Percentiles rank a stretch among this genome's conserved stretches.
phyloP scores from a whole-genome alignment of 2,797 vertebrate species.

The Garrulus glandarius region DNA sequence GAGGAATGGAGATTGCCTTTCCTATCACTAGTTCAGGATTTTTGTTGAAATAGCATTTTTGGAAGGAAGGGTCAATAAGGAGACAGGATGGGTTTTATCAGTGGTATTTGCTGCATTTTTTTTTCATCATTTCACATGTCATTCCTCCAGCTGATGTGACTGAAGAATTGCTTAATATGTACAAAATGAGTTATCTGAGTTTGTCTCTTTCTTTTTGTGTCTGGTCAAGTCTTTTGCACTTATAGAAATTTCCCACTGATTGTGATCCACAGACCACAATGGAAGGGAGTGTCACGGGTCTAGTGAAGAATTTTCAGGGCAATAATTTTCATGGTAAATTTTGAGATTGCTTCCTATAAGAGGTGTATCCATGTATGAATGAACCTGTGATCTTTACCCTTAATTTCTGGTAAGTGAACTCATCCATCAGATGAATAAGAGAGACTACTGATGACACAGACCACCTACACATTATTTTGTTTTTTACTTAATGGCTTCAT shows the following conservation, averaged over 20 bases:
- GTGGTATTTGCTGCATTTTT: not conserved
- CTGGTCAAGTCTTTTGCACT: not conserved
- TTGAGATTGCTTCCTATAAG: not conserved
- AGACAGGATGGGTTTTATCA: not conserved
- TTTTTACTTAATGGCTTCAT: not conserved
- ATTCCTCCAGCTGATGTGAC: not conserved
- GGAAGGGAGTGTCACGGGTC: not conserved
- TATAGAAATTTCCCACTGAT: not conserved
- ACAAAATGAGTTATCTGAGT: not conserved
- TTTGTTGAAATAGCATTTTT: not conserved
- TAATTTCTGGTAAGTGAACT: not conserved
- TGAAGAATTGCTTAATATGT: not conserved
- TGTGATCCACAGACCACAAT: not conserved
- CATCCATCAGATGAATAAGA: not conserved
- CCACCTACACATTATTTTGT: accelerated
- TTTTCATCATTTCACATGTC: not conserved
- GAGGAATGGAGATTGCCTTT: not conserved
- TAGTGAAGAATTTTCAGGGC: not conserved
- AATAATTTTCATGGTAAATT: not conserved
- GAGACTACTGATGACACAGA: not conserved
- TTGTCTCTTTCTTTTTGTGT: not conserved
- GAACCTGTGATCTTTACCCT: not conserved
- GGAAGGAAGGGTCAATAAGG: not conserved
- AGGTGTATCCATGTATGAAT: not conserved
- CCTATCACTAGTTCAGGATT: not conserved